Base-by-base conservation (phyloP, 2,113 vertebrate genomes). In the Archilochus colubris region DNA sequence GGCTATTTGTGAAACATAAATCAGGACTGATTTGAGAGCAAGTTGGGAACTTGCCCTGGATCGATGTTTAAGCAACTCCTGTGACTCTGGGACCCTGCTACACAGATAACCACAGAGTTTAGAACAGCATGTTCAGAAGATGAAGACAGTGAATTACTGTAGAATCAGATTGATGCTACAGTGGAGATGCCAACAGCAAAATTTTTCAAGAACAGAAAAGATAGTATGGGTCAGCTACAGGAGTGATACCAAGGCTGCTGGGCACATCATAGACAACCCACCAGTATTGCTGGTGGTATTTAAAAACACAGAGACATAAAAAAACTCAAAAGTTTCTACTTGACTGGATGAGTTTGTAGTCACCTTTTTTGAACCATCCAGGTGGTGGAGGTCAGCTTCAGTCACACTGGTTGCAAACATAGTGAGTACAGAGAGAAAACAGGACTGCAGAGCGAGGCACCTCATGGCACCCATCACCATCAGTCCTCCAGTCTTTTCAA, bases 241-340 rank as follows among this genome's bases (percentile, higher is more conserved):
- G 12, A 66, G 22, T 24, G 28, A 24, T 30, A 53, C 5, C 24
- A 40, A 27, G 28, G 5, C 19, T 75, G 50, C 20, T 57, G 24
- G 44, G 31, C 58, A 9, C 7, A 33, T 31, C 23, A 62, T 0
- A 38, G 43, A 84, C 31, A 18, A 40, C 8, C 6, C 31, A 28
- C 25, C 44, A 15, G 15, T 79, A 64, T 28, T 63, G 43, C 9
- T 80, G 55, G 10, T 12, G 17, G 28, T 48, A 81, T 64, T 64
- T 64, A 36, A 82, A 84, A 53, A 7, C 10, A 46, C 12, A 84
- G 4, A 78, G 25, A 33, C 6, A 17, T 28, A 8, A 86, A 75
- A 57, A 36, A 1, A 0, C 3, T 9, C 3, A 1, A 14, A 51
- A 43, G 4, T 19, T 7, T 54, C 24, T 23, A 33, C 10, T 64